Evolutionary conservation across 1,140 invertebrate genomes (phyloP), one percentile per base, ranked within the genome.

Genomic region (Rhagoletis pomonella): DNA sequence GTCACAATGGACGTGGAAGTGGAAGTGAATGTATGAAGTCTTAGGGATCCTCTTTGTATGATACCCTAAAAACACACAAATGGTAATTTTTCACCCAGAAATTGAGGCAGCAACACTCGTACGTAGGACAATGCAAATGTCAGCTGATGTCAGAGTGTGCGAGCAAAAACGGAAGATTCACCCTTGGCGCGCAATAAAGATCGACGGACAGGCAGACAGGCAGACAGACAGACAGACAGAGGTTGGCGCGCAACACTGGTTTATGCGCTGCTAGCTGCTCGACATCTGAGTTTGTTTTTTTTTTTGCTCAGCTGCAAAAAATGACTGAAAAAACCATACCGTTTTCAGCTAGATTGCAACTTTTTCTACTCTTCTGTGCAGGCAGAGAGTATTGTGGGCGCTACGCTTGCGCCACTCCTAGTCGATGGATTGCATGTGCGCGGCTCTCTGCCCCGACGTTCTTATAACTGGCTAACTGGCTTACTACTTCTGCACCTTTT

Each of bases 1-100:
- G 29, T 42, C 12, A 7, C 69, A 19, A 17, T 10, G 29, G n/a
- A 81, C 12, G 29, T 10, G 10, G 0, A 55, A 5, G 50, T 55
- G 50, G 0, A 10, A 7, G 50, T 3, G 50, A 2, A 10, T 55
- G 50, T 81, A 19, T 10, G 73, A 50, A 55, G 9, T 81, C 47
- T 58, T 81, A 55, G n/a, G 73, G 44, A 29, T 81, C 73, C n/a
- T 77, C 44, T 47, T 17, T 17, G 39, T n/a, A 19, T 6, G 7
- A 81, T n/a, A 81, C 10, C 47, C 73, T 81, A 81, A 81, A 55
- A 14, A 7, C 9, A 81, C 29, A 67, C 44, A 86, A 86, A 86
- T 86, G 64, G 44, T 64, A 86, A 86, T 86, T 86, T 86, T 86
- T 86, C 86, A 86, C 65, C 86, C 29, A 86, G 67, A 86, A 86